A percentile compares a stretch with the other conserved stretches of the same genome.
These are phyloP conservation scores for Neelides sp. DNA, from an alignment of 1,140 invertebrate species.

Conservation along the genomic window DNA sequence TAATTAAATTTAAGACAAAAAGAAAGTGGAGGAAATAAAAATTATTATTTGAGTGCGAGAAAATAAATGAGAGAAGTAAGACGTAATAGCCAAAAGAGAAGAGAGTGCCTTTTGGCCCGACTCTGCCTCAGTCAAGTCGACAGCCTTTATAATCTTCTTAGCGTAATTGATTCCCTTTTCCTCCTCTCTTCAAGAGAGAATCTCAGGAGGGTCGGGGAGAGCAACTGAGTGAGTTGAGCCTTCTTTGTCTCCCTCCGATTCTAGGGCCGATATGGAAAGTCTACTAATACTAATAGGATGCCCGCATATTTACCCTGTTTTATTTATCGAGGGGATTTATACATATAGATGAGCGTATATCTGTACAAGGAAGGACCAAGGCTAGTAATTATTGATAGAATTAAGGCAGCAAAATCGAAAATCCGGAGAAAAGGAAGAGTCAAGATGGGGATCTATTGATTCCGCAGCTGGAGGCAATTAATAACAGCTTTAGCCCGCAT, in stretches of 20 bases:
- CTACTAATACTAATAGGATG: neutral
- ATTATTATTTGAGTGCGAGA: too few species aligned
- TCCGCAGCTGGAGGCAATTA: conserved; percentile 30
- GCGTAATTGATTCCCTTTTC: conserved; percentile 18
- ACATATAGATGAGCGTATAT: neutral
- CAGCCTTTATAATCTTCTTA: conserved; percentile 23
- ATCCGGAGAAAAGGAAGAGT: conserved; percentile 1
- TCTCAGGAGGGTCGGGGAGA: too few species aligned
- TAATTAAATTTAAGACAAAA: too few species aligned
- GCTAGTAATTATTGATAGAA: conserved; percentile 11
- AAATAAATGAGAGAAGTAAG: too few species aligned
- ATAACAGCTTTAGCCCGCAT: conserved; percentile 26
- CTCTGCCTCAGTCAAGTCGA: too few species aligned
- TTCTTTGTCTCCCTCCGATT: too few species aligned
- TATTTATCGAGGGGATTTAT: neutral
- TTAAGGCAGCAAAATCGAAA: conserved; percentile 2
- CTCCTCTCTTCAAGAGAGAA: too few species aligned
- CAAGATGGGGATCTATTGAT: conserved; percentile 25
- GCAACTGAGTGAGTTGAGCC: too few species aligned
- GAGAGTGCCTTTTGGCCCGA: too few species aligned
- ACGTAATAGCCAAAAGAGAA: too few species aligned
- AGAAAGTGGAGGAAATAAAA: too few species aligned
- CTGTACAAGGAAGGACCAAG: conserved; percentile 1
- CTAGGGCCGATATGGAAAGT: too few species aligned
- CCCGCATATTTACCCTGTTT: neutral